Evolutionary conservation across 2,888 invertebrate genomes (phyloP).

Genomic region (Nomada goodeniana): DNA sequence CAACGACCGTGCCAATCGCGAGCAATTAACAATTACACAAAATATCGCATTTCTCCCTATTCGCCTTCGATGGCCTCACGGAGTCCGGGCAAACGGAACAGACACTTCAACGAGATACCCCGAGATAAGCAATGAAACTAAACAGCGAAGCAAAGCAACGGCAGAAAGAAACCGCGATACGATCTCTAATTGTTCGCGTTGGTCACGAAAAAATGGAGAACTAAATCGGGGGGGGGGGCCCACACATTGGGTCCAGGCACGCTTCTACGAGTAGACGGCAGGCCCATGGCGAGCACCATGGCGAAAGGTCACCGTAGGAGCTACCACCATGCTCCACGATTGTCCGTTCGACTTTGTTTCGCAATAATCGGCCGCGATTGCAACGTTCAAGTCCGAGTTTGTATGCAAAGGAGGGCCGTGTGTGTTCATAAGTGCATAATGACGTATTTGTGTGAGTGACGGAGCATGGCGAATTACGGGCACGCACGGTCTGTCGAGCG

Average conservation of each 20-base stretch:
- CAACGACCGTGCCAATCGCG: not conserved
- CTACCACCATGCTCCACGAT: slow-evolving; percentile 66
- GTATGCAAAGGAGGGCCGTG: slow-evolving; percentile 31
- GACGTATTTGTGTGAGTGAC: slow-evolving; percentile 17
- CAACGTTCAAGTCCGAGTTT: slow-evolving; percentile 10
- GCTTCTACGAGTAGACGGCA: slow-evolving; percentile 24
- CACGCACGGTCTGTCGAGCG: slow-evolving; percentile 57
- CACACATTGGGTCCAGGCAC: slow-evolving; percentile 43
- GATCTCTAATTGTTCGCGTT: slow-evolving; percentile 76
- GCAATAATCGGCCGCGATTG: slow-evolving; percentile 64
- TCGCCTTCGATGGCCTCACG: no score
- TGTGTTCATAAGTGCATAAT: not conserved
- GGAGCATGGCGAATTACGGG: slow-evolving; percentile 38
- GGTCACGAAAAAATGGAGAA: slow-evolving; percentile 62
- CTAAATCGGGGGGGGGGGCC: slow-evolving; percentile 53
- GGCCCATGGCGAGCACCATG: slow-evolving; percentile 39
- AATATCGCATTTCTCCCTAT: not conserved
- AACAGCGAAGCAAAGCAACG: not conserved
- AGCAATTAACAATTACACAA: not conserved
- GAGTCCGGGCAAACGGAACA: no score
- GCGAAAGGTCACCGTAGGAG: slow-evolving; percentile 74
- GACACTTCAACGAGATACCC: no score
- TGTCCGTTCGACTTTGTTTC: slow-evolving; percentile 73
- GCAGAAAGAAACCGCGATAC: slow-evolving; percentile 67
- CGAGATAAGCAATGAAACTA: no score